These are phyloP conservation scores for Oryctes rhinoceros DNA, from an alignment of 1,140 invertebrate species.

Conservation along the genomic window DNA sequence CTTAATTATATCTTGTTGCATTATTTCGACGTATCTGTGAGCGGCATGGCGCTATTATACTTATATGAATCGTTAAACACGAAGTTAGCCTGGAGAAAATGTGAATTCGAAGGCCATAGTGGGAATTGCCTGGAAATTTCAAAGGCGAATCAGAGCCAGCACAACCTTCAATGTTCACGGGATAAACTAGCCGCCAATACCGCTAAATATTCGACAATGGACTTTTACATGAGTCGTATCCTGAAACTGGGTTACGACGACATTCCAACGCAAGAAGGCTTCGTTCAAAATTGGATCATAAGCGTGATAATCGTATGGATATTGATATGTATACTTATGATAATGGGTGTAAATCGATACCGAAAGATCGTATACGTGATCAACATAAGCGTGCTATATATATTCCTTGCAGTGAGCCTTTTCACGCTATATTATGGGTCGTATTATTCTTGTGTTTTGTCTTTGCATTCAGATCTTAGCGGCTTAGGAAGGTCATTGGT, in stretches of 20 bases:
- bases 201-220: not conserved
- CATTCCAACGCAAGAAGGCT: not conserved
- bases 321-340: not conserved
- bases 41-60: not conserved
- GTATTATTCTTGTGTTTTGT: no score
- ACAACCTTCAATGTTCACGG: not conserved
- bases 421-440: not conserved
- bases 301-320: not conserved
- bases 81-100: not conserved
- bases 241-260: not conserved
- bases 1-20: not conserved
- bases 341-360: not conserved
- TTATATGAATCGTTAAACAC: not conserved
- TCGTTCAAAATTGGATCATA: not conserved
- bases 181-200: not conserved
- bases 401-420: not conserved
- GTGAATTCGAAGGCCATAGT: not conserved
- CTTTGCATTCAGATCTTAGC: not conserved
- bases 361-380: not conserved
- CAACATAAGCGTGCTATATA: not conserved
- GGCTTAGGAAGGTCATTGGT: not conserved
- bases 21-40: not conserved
- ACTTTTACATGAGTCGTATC: constrained; percentile 6
- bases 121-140: not conserved
- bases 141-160: not conserved